These are phyloP conservation scores for Squalus acanthias DNA, from an alignment of 2,797 vertebrate species.

Conservation along the genomic window DNA sequence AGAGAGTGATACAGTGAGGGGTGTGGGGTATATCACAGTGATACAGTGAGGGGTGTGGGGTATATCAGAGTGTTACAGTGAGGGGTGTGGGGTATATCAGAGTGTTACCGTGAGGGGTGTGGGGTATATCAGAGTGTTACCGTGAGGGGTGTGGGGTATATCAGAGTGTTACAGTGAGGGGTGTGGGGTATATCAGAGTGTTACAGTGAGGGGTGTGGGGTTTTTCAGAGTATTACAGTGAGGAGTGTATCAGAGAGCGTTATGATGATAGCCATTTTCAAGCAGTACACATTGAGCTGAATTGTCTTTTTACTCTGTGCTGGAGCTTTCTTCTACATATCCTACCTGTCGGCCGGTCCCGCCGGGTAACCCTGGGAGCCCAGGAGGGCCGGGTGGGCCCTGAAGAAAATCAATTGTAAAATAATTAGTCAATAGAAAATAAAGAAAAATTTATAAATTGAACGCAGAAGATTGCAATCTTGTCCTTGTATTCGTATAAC, in stretches of 20 bases:
- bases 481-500: background rate
- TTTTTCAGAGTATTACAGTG: background rate
- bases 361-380: constrained; percentile 72
- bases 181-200: background rate
- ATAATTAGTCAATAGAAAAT: background rate
- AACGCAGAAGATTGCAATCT: background rate
- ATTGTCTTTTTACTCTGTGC: background rate
- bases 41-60: background rate
- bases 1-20: background rate
- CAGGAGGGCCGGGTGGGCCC: constrained; percentile 86
- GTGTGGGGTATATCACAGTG: background rate
- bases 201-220: background rate
- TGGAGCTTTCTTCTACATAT: background rate
- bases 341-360: constrained; percentile 77
- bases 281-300: background rate
- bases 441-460: no score
- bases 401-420: constrained; percentile 49
- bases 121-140: background rate
- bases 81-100: background rate
- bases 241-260: background rate
- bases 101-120: background rate
- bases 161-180: background rate
- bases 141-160: background rate
- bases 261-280: background rate
- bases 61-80: background rate